These are phyloP conservation scores for Byasa hedistus DNA, from an alignment of 2,888 invertebrate species.

Conservation along the genomic window DNA sequence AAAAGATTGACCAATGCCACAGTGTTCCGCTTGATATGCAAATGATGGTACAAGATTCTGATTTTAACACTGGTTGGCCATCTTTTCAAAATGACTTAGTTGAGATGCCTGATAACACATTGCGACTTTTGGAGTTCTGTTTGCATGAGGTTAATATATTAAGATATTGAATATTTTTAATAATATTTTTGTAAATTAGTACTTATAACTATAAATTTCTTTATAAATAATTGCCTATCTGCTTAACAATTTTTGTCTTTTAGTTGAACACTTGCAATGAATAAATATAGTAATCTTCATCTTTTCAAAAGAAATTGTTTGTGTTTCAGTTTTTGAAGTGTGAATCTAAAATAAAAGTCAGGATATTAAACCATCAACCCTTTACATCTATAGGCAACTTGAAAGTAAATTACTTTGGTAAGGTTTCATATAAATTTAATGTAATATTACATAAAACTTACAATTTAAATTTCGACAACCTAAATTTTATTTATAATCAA, in stretches of 20 bases:
- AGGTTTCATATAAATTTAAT: slow-evolving; percentile 36
- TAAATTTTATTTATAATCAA: no score
- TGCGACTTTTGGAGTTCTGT: slow-evolving; percentile 87
- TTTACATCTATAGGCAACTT: slow-evolving; percentile 84
- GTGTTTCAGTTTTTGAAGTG: slow-evolving; percentile 61
- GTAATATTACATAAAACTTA: neutral
- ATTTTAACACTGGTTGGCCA: slow-evolving; percentile 81
- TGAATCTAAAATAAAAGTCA: slow-evolving; percentile 65
- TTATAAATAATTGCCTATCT: no score
- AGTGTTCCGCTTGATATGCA: slow-evolving; percentile 81
- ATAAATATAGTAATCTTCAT: no score
- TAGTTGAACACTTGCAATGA: no score
- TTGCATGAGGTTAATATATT: slow-evolving; percentile 83
- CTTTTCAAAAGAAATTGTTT: no score
- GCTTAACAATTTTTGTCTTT: no score
- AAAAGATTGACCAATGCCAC: slow-evolving; percentile 79
- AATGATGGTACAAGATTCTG: slow-evolving; percentile 75
- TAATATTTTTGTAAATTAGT: no score
- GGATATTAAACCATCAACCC: slow-evolving; percentile 80
- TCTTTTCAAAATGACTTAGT: slow-evolving; percentile 83
- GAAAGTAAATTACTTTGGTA: slow-evolving; percentile 87
- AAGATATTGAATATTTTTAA: no score
- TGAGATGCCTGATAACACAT: slow-evolving; percentile 82
- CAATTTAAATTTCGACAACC: no score
- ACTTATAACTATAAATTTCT: no score